Evolutionary conservation across 2,113 vertebrate genomes (phyloP).

Genomic region (Ochotona princeps): DNA sequence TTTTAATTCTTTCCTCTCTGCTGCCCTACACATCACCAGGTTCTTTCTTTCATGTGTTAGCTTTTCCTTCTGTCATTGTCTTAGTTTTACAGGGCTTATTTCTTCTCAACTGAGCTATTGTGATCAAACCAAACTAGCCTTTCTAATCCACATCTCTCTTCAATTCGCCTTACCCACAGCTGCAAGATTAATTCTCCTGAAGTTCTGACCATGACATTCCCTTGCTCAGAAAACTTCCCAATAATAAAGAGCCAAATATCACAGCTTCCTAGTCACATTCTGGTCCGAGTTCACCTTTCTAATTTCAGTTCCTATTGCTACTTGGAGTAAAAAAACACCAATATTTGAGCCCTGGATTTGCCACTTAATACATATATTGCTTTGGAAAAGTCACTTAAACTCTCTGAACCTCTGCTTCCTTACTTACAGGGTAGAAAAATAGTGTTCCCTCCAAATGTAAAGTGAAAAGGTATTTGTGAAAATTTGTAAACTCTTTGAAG

Average conservation of each 20-base stretch:
- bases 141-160: background rate
- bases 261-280: slow-evolving; percentile 27
- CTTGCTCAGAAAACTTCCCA: slow-evolving; percentile 37
- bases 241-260: slow-evolving; percentile 26
- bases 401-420: slow-evolving; percentile 38
- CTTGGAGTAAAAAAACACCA: slow-evolving; percentile 35
- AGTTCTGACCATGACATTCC: slow-evolving; percentile 27
- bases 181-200: slow-evolving; percentile 17
- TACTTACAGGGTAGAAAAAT: slow-evolving; percentile 7
- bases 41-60: background rate
- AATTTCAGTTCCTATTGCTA: slow-evolving; percentile 52
- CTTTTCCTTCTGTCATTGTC: slow-evolving; percentile 9
- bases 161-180: background rate
- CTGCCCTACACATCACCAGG: background rate
- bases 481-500: slow-evolving; percentile 26
- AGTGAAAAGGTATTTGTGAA: slow-evolving; percentile 47
- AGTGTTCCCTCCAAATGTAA: slow-evolving; percentile 36
- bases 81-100: background rate
- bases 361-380: slow-evolving; percentile 33
- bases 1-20: slow-evolving; percentile 8
- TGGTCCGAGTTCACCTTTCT: slow-evolving; percentile 35
- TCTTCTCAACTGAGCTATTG: background rate
- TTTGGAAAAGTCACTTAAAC: slow-evolving; percentile 46
- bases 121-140: background rate
- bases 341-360: slow-evolving; percentile 6